These are phyloP conservation scores for Metallyticus violacea DNA, from an alignment of 2,888 invertebrate genomes.

Conservation along the genomic window DNA sequence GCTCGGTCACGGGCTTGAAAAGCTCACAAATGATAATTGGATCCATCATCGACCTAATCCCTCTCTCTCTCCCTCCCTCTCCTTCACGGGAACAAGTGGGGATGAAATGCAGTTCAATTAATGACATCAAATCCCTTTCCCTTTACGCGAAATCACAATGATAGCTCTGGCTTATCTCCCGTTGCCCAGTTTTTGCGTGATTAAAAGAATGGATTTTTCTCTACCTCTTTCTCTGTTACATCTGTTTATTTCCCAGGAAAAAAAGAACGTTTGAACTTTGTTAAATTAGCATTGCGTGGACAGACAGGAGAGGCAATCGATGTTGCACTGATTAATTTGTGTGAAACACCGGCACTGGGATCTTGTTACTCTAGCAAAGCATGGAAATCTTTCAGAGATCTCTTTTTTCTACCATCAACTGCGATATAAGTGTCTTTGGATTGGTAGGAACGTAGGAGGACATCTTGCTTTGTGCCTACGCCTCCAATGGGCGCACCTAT, in stretches of 20 bases:
- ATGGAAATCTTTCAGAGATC: too few relatives aligned
- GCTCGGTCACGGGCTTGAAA: background rate
- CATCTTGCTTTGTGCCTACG: too few relatives aligned
- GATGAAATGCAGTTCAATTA: slow-evolving; percentile 4
- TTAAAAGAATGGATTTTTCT: background rate
- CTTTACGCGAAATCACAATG: background rate
- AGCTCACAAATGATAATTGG: slow-evolving; percentile 25
- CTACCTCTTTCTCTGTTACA: background rate
- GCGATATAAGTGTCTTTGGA: too few relatives aligned
- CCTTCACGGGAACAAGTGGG: background rate
- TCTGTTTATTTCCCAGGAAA: background rate
- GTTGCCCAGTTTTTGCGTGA: background rate
- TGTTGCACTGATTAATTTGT: background rate
- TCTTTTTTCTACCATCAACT: too few relatives aligned
- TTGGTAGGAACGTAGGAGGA: too few relatives aligned
- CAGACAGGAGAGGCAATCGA: background rate
- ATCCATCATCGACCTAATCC: slow-evolving; percentile 14
- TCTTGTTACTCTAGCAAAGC: too few relatives aligned
- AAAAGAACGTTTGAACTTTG: background rate
- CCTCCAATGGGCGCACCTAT: too few relatives aligned
- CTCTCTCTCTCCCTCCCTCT: background rate
- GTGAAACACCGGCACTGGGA: background rate
- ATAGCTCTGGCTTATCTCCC: background rate
- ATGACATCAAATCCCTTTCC: background rate
- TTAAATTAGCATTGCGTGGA: background rate